Percentiles rank a stretch among this genome's conserved stretches.
phyloP scores from a whole-genome alignment of 2,797 vertebrate genomes.

The Sebastes ruberrimus region DNA sequence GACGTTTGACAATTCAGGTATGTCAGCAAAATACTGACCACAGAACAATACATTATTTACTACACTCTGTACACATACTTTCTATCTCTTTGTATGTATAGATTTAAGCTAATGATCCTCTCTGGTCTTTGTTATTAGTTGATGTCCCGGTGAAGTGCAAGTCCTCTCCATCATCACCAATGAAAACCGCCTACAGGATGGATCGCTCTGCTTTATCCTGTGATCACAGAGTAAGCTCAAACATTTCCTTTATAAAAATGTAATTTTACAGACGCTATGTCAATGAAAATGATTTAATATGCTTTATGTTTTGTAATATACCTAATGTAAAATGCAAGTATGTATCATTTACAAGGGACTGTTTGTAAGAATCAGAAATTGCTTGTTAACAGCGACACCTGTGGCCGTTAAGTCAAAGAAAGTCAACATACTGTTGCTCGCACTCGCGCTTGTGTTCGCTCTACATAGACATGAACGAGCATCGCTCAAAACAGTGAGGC shows the following conservation, averaged over 20 bases:
- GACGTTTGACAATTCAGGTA: constrained; percentile 79
- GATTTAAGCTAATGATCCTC: not conserved
- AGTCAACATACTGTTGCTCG: no score
- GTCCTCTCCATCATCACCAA: constrained; percentile 86
- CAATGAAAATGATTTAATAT: not conserved
- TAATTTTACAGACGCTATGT: not conserved
- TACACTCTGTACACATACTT: not conserved
- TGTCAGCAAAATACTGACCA: not conserved
- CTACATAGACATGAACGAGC: no score
- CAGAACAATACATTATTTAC: not conserved
- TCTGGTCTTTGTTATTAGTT: constrained; percentile 47
- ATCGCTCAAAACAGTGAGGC: no score
- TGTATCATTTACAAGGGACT: not conserved
- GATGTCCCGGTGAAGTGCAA: constrained; percentile 82
- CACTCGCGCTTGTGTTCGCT: no score
- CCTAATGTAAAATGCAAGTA: not conserved
- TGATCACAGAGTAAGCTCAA: constrained; percentile 80
- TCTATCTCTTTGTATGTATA: not conserved
- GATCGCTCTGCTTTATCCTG: constrained; percentile 82
- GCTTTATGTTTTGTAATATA: not conserved
- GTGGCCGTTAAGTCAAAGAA: no score
- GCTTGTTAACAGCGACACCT: no score
- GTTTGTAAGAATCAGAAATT: no score
- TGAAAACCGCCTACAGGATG: constrained; percentile 84
- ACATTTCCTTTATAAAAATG: not conserved